Percentiles rank a stretch among this genome's conserved stretches.
Evolutionary conservation across 2,113 vertebrate genomes (phyloP).

Genomic region (Pelecanoides urinatrix): DNA sequence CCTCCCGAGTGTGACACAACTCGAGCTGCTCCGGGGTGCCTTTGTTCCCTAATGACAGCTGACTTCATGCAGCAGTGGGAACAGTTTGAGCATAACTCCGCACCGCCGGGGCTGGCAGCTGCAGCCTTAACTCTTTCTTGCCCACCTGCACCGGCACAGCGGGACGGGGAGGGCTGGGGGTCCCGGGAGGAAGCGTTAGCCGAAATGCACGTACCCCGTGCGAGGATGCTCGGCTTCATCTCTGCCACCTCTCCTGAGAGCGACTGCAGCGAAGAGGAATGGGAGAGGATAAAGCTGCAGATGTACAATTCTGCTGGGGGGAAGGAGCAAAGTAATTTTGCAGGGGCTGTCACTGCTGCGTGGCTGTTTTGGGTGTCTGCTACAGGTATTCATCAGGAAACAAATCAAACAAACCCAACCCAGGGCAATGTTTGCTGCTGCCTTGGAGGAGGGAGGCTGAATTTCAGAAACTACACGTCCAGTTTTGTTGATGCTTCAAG

Average conservation of each 20-base stretch:
- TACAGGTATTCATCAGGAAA: neutral
- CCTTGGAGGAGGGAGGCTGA: neutral
- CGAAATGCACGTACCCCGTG: fast-evolving
- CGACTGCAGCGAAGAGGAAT: fast-evolving
- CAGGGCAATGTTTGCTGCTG: neutral
- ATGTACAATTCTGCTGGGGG: fast-evolving
- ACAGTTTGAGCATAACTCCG: conserved; percentile 73
- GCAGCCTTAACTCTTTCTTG: conserved; percentile 74
- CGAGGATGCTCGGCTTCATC: neutral
- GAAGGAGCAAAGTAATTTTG: neutral
- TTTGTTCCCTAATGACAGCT: conserved; percentile 81
- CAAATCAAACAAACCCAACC: fast-evolving
- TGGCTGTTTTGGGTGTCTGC: neutral
- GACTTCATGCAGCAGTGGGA: conserved; percentile 77
- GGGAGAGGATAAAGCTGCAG: fast-evolving
- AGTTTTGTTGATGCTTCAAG: neutral
- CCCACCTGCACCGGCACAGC: neutral
- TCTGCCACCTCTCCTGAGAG: neutral
- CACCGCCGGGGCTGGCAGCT: conserved; percentile 65
- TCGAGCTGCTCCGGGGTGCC: conserved; percentile 67
- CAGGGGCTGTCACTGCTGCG: fast-evolving
- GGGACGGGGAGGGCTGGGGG: fast-evolving
- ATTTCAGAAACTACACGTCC: neutral
- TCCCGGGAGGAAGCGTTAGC: neutral
- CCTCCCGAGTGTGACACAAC: conserved; percentile 72